phyloP scores from a whole-genome alignment of 2,113 vertebrate species.

The Alligator mississippiensis region DNA sequence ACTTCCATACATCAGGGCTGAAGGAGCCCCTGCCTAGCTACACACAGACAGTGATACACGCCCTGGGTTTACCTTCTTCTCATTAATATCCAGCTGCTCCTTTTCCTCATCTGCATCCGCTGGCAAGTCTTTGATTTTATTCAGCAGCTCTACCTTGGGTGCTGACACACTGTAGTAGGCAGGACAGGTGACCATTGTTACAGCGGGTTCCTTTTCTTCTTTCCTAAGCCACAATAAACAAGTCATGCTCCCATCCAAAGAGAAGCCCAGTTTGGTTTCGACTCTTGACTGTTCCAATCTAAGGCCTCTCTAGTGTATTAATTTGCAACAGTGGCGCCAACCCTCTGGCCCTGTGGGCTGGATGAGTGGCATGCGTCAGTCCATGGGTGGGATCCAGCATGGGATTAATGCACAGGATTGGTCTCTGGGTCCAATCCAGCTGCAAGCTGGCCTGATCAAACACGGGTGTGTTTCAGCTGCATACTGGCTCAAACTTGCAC shows the following conservation, averaged over 20 bases:
- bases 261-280: neutral
- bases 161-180: conserved; percentile 77
- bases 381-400: too few species aligned
- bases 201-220: conserved; percentile 67
- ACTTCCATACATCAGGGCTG: neutral
- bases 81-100: conserved; percentile 81
- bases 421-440: too few species aligned
- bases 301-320: neutral
- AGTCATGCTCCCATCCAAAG: neutral
- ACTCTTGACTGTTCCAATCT: neutral
- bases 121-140: conserved; percentile 77
- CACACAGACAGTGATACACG: neutral
- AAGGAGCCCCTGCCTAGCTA: neutral
- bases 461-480: too few species aligned
- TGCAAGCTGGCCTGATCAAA: too few species aligned
- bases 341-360: too few species aligned
- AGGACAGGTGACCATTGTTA: conserved; percentile 68
- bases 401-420: too few species aligned
- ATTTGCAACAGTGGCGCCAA: too few species aligned
- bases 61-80: conserved; percentile 85
- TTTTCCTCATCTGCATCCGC: conserved; percentile 79
- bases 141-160: conserved; percentile 77
- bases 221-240: conserved; percentile 62
- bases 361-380: too few species aligned
- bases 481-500: too few species aligned